phyloP scores from a whole-genome alignment of 2,113 vertebrate genomes.

The Cyprinodon variegatus region DNA sequence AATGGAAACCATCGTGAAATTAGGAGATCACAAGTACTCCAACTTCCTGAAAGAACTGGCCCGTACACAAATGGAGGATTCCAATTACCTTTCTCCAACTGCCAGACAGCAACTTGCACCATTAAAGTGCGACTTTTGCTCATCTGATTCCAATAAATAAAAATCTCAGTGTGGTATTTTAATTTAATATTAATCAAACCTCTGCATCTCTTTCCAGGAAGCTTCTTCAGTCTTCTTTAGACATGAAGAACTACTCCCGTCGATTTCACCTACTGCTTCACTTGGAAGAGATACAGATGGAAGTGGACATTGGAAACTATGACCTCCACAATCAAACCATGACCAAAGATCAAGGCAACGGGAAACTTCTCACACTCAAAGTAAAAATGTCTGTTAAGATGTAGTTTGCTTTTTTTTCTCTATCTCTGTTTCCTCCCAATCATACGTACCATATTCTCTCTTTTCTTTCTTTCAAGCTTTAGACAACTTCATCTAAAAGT shows the following conservation, averaged over 20 bases:
- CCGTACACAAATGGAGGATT: conserved; percentile 58
- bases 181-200: neutral
- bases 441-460: too few species aligned
- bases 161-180: neutral
- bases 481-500: neutral
- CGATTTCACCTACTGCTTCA: conserved; percentile 86
- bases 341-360: conserved; percentile 72
- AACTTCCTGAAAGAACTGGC: conserved; percentile 63
- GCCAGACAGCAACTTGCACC: conserved; percentile 45
- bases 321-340: conserved; percentile 82
- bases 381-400: conserved; percentile 68
- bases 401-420: neutral
- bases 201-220: conserved; percentile 65
- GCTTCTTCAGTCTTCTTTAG: conserved; percentile 75
- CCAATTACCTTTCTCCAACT: conserved; percentile 35
- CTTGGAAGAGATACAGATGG: conserved; percentile 94
- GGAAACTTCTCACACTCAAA: conserved; percentile 79
- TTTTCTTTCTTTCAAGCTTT: neutral
- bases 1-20: conserved; percentile 23
- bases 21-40: conserved; percentile 55
- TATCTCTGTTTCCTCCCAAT: neutral
- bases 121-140: conserved; percentile 61
- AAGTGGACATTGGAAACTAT: conserved; percentile 87
- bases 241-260: conserved; percentile 78
- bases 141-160: neutral